Base-by-base conservation (phyloP, 2,113 vertebrate species). In the Azemiops feae region DNA sequence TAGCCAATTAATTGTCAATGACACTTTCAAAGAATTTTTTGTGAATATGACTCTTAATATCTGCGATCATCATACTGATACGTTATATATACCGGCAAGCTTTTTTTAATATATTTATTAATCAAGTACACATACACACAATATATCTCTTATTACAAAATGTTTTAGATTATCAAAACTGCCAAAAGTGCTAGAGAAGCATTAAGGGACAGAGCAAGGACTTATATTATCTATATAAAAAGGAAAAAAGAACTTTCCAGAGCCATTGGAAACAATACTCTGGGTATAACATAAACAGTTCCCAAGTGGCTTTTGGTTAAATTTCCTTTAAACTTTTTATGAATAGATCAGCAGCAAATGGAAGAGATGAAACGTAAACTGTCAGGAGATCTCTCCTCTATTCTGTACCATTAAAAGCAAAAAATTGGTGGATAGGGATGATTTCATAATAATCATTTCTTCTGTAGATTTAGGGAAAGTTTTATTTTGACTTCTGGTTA, bases 361-460 rank as follows among this genome's bases (percentile, higher is more conserved):
- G 69, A 81, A 39, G 34, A 81, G 69, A 8, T 74, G 16, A 16
- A 81, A 81, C 39, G 34, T 81, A 81, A 9, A 6, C 16, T 81
- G 3, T 81, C 69, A 81, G 18, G 6, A 9, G 34, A 81, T 8
- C 3, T 7, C 6, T 39, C 18, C 34, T 39, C 69, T 39, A 8
- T 74, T 74, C 64, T 74, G n/a, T 39, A 39, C 14, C 2, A 39
- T 9, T 39, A 39, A 81, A 43, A 34, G 7, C 74, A 81, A 81
- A 39, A 22, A 43, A 3, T 9, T 81, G 18, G 34, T 81, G 34
- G 69, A 81, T 39, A 39, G 7, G 34, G 74, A 43, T 81, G 34
- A 91, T 96, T 88, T 95, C 95, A 96, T 93, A 96, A 94, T 91
- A 69, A 95, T 57, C 93, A 14, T 89, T 64, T 95, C 12, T 89